A percentile compares a stretch with the other conserved stretches of the same genome.
These are phyloP conservation scores for Pandion haliaetus DNA, from an alignment of 2,113 vertebrate species.

Conservation along the genomic window DNA sequence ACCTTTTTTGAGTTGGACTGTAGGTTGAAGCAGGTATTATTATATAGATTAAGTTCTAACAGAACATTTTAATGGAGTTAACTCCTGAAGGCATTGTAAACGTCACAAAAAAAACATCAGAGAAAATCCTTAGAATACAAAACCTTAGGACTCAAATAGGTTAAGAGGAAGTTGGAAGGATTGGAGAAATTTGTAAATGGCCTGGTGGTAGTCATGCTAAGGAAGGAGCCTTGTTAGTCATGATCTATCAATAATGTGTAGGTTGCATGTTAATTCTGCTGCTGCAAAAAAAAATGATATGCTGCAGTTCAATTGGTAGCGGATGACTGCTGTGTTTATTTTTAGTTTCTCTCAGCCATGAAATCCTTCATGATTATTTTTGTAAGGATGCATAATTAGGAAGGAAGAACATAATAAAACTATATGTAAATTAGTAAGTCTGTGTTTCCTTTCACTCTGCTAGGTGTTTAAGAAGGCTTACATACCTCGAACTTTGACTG, in stretches of 20 bases:
- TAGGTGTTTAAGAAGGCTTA: constrained; percentile 96
- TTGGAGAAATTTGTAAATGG: neutral
- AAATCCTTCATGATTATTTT: neutral
- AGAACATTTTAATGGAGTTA: neutral
- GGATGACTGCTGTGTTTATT: neutral
- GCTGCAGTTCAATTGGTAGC: neutral
- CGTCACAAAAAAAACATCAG: neutral
- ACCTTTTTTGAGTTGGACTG: neutral
- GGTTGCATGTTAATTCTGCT: neutral
- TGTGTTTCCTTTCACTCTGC: neutral
- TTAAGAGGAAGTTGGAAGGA: neutral
- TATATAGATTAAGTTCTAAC: neutral
- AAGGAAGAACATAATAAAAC: neutral
- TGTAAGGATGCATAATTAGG: neutral
- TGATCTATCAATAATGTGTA: neutral
- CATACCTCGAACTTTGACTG: constrained; percentile 92
- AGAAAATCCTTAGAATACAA: neutral
- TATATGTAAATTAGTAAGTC: neutral
- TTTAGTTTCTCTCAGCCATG: neutral
- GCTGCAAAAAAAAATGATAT: neutral
- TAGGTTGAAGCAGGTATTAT: neutral
- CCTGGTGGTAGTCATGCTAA: neutral
- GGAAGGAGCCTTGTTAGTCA: neutral
- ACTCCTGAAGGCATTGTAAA: neutral
- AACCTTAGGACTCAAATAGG: neutral